These are phyloP conservation scores for Selene dorsalis DNA, from an alignment of 2,797 vertebrate species.

Conservation along the genomic window DNA sequence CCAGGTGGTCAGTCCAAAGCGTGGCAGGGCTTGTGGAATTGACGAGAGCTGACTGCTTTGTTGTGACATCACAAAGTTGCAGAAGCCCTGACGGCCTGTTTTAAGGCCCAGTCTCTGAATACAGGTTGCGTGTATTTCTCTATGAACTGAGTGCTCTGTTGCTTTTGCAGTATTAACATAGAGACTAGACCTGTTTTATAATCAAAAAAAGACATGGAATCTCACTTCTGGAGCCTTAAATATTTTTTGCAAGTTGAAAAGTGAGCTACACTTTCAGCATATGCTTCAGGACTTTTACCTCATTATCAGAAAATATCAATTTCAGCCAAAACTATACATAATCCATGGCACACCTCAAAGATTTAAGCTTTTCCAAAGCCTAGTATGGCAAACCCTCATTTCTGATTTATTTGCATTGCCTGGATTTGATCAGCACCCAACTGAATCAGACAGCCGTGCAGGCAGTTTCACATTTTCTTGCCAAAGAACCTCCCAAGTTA, in stretches of 20 bases:
- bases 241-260: not conserved
- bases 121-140: no score
- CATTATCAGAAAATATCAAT: not conserved
- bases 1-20: no score
- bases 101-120: no score
- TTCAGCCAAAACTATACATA: not conserved
- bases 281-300: not conserved
- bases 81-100: no score
- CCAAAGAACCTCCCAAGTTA: not conserved
- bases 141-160: not conserved
- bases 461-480: not conserved
- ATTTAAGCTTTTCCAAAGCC: not conserved
- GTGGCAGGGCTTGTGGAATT: no score
- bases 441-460: not conserved
- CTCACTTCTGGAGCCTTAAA: not conserved
- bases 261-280: not conserved
- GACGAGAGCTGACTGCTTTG: no score
- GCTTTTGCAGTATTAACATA: not conserved
- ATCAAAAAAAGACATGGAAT: not conserved
- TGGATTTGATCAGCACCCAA: not conserved
- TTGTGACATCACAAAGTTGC: no score
- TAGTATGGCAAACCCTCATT: not conserved
- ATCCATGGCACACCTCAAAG: not conserved
- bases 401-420: not conserved
- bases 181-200: not conserved